Conservation (phyloP, 2,113 vertebrate genomes). For the Regulus satrapa region DNA sequence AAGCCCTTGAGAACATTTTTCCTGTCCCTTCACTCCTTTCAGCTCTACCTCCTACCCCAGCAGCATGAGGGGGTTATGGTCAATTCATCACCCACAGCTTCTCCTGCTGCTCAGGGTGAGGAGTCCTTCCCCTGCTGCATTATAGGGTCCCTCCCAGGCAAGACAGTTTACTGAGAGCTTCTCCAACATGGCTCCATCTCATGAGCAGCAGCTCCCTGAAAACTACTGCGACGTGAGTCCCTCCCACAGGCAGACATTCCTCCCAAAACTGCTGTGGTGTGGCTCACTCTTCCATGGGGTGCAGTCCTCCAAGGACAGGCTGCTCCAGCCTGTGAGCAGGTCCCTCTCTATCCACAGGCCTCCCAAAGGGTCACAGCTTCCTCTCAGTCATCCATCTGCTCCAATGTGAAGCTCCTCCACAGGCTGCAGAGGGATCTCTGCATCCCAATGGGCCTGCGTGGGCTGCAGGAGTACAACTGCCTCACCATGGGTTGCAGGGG, state of each 20-base stretch:
- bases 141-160: rapidly evolving
- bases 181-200: neutral
- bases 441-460: rapidly evolving
- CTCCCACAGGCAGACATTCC: neutral
- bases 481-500: neutral
- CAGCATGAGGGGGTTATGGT: rapidly evolving
- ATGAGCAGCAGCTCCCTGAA: no score
- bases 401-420: rapidly evolving
- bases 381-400: neutral
- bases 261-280: neutral
- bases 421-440: no score
- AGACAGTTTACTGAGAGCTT: neutral
- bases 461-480: neutral
- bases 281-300: no score
- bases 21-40: neutral
- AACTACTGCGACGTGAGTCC: neutral
- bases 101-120: neutral
- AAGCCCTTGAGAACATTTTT: neutral
- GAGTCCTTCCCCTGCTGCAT: neutral
- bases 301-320: neutral
- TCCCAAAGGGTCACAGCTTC: neutral
- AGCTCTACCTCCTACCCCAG: rapidly evolving
- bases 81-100: neutral
- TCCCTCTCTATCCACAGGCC: neutral
- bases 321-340: neutral